phyloP scores from a whole-genome alignment of 2,797 vertebrate species.

The Cirrhinus molitorella region DNA sequence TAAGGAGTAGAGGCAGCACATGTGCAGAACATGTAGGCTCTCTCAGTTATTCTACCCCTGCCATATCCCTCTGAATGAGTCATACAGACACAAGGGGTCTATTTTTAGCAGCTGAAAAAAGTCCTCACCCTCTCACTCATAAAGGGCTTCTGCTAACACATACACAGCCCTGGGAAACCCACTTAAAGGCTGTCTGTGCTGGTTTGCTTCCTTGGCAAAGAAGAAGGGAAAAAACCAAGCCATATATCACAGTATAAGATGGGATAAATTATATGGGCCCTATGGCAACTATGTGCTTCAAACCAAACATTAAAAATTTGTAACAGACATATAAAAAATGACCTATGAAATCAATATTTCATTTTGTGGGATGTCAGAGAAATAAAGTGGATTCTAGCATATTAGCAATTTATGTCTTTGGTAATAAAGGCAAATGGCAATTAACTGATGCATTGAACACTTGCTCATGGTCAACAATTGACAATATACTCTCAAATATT shows the following conservation, averaged over 20 bases:
- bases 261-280: neutral
- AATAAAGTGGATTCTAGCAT: neutral
- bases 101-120: slow-evolving; percentile 59
- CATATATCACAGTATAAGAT: neutral
- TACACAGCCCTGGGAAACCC: slow-evolving; percentile 52
- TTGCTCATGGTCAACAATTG: neutral
- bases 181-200: slow-evolving; percentile 21
- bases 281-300: neutral
- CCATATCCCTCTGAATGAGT: slow-evolving; percentile 52
- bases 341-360: neutral
- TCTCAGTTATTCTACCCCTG: slow-evolving; percentile 40
- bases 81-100: slow-evolving; percentile 56
- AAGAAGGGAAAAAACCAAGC: slow-evolving; percentile 2
- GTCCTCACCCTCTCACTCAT: slow-evolving; percentile 51
- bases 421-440: neutral
- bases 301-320: neutral
- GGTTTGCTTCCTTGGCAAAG: slow-evolving; percentile 42
- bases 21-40: slow-evolving; percentile 29
- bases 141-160: slow-evolving; percentile 47
- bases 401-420: slow-evolving; percentile 4
- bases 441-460: neutral
- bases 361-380: neutral
- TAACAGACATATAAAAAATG: neutral
- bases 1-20: slow-evolving; percentile 19
- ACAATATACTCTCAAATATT: neutral